These are phyloP conservation scores for Lathamus discolor DNA, from an alignment of 2,113 vertebrate species.

Conservation along the genomic window DNA sequence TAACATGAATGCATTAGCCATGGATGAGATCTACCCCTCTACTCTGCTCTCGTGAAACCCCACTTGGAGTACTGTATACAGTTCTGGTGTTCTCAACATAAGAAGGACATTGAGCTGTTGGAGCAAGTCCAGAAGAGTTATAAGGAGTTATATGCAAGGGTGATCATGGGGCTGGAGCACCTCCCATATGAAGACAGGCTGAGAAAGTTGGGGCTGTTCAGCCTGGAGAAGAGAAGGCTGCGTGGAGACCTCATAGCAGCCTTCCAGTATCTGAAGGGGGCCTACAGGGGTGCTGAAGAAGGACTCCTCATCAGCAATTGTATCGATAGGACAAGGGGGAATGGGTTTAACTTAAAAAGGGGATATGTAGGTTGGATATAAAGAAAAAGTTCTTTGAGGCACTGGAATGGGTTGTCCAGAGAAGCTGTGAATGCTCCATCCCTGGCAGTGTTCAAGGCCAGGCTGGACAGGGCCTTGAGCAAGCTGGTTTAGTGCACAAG, in stretches of 20 bases:
- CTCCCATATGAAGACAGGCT: too few relatives aligned
- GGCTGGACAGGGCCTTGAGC: neutral
- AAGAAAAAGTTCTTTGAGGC: neutral
- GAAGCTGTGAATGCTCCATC: neutral
- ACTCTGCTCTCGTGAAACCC: neutral
- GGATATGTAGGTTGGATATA: neutral
- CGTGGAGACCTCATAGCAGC: too few relatives aligned
- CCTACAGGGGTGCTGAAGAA: too few relatives aligned
- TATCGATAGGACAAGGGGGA: too few relatives aligned
- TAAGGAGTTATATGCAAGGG: neutral
- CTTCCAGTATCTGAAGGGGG: too few relatives aligned
- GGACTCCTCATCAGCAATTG: too few relatives aligned
- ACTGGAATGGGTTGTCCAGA: neutral
- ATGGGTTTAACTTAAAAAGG: neutral
- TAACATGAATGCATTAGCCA: neutral
- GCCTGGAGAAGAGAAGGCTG: too few relatives aligned
- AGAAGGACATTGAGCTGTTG: neutral
- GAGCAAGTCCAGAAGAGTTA: neutral
- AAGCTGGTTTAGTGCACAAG: neutral
- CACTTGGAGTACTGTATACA: neutral
- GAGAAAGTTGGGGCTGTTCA: too few relatives aligned
- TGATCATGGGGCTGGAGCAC: neutral
- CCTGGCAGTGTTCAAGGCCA: neutral
- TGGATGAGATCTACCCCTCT: neutral
- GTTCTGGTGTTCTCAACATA: neutral